Conservation (phyloP, 1,140 invertebrate genomes). For the Pseudomyrmex gracilis region DNA sequence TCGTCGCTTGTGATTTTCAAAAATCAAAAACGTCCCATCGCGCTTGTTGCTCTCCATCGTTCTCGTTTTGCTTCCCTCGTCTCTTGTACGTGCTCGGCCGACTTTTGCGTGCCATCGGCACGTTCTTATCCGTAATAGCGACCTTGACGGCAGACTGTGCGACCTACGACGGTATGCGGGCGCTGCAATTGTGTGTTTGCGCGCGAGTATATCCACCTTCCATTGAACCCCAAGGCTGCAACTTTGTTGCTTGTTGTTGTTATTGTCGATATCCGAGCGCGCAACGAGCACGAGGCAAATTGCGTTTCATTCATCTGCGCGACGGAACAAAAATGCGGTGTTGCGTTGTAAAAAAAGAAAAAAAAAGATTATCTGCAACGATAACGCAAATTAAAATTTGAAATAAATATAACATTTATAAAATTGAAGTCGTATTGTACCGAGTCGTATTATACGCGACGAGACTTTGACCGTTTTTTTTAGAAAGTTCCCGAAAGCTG, state of each 20-base stretch:
- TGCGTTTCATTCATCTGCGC: slow-evolving; percentile 19
- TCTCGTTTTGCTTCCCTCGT: background rate
- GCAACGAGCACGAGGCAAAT: background rate
- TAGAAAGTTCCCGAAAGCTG: background rate
- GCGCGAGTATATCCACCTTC: slow-evolving; percentile 5
- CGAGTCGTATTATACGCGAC: background rate
- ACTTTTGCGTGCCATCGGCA: background rate
- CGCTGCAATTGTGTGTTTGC: slow-evolving; percentile 20
- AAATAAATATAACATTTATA: background rate
- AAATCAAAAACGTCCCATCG: background rate
- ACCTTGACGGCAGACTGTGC: slow-evolving; percentile 19
- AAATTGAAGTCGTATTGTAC: background rate
- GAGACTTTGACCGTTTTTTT: too few relatives aligned
- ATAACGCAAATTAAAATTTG: background rate
- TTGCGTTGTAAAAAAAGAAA: slow-evolving; percentile 13
- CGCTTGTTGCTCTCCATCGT: background rate
- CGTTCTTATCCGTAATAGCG: slow-evolving; percentile 10
- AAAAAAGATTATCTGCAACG: background rate
- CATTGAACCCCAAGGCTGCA: slow-evolving; percentile 6
- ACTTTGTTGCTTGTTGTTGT: slow-evolving; percentile 10
- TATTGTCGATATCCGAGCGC: background rate
- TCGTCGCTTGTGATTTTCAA: background rate
- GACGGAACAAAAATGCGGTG: background rate
- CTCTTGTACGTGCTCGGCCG: slow-evolving; percentile 2
- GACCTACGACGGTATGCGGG: slow-evolving; percentile 35